A percentile compares a stretch with the other conserved stretches of the same genome.
phyloP scores from a whole-genome alignment of 2,888 invertebrate species.

The Amblyteles armatorius region DNA sequence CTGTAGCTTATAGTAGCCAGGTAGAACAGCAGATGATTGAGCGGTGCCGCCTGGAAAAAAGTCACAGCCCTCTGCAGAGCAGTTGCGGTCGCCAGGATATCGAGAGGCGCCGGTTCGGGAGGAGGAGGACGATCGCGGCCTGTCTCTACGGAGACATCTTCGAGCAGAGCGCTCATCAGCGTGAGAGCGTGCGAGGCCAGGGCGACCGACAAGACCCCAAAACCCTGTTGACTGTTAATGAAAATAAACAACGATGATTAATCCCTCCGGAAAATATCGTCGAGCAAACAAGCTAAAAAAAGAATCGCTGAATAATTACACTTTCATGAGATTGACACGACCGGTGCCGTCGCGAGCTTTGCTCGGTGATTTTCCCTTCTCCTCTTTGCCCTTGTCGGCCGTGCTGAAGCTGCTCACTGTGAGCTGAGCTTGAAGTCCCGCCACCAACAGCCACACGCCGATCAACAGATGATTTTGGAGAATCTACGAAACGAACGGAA shows the following conservation, averaged over 20 bases:
- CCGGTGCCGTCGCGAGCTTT: constrained; percentile 87
- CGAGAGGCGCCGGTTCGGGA: constrained; percentile 87
- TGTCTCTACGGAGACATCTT: constrained; percentile 92
- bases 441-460: constrained; percentile 94
- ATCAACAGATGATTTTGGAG: constrained; percentile 96
- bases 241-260: background rate
- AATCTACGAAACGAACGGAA: constrained; percentile 85
- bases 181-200: constrained; percentile 94
- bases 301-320: constrained; percentile 83
- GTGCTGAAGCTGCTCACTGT: constrained; percentile 87
- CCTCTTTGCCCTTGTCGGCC: constrained; percentile 85
- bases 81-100: constrained; percentile 88
- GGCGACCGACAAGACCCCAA: constrained; percentile 95
- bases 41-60: constrained; percentile 89
- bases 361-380: constrained; percentile 87
- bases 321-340: constrained; percentile 90
- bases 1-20: constrained; percentile 95
- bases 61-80: constrained; percentile 90
- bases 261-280: background rate
- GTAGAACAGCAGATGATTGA: constrained; percentile 94
- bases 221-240: constrained; percentile 90
- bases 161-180: constrained; percentile 90
- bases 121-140: constrained; percentile 77
- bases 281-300: background rate
- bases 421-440: constrained; percentile 94